These are phyloP conservation scores for Acanthochromis polyacanthus DNA, from an alignment of 2,113 vertebrate genomes.

Conservation along the genomic window DNA sequence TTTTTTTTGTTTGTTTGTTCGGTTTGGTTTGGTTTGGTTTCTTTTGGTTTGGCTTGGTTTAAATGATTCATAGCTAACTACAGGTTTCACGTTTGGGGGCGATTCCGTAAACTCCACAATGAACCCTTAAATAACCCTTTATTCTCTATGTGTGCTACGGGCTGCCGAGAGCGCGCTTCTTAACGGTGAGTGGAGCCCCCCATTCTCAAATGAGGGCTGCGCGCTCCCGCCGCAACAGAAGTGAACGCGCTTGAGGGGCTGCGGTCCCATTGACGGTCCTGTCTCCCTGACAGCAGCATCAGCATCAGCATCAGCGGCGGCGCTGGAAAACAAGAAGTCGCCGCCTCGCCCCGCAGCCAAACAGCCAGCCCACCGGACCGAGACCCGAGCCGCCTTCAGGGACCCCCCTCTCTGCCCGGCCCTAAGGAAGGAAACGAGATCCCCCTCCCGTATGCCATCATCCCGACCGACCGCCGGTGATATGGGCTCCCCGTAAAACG, in stretches of 20 bases:
- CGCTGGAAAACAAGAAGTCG: conserved; percentile 72
- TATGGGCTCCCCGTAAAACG: conserved; percentile 87
- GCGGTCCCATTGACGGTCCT: conserved; percentile 89
- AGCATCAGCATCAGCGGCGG: conserved; percentile 76
- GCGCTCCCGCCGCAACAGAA: conserved; percentile 78
- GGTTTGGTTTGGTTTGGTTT: too few species aligned
- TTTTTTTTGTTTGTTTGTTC: too few species aligned
- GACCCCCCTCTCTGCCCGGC: conserved; percentile 50
- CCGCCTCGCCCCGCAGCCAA: conserved; percentile 83
- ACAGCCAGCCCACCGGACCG: conserved; percentile 48
- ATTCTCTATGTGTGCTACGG: conserved; percentile 61
- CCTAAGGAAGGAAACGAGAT: conserved; percentile 62
- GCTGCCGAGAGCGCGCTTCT: conserved; percentile 71
- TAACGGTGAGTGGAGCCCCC: conserved; percentile 72
- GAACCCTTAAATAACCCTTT: conserved; percentile 47
- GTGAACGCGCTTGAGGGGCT: conserved; percentile 86
- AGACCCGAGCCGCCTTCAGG: conserved; percentile 57
- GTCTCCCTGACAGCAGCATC: conserved; percentile 87
- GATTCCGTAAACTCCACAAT: conserved; percentile 20
- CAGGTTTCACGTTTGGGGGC: background rate
- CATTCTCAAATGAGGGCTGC: conserved; percentile 88
- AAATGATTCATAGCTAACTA: background rate
- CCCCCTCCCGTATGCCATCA: conserved; percentile 63
- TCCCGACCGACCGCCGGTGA: conserved; percentile 79
- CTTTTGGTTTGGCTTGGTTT: too few species aligned